Evolutionary conservation across 2,888 invertebrate genomes (phyloP).

Genomic region (Allophyes oxyacanthae): DNA sequence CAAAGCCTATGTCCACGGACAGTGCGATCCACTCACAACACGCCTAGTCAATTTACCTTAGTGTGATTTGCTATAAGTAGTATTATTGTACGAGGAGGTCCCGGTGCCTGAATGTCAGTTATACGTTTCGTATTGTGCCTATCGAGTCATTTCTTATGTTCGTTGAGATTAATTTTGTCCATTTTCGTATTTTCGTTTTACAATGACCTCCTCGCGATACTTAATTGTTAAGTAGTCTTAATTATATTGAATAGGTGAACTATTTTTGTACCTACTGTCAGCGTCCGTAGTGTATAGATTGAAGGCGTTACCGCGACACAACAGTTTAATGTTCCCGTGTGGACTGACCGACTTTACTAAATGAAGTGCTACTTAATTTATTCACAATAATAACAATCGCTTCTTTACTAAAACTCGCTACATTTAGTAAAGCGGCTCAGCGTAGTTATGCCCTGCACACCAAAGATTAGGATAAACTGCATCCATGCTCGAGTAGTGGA

Average conservation of each 20-base stretch:
- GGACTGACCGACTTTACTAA: constrained; percentile 69
- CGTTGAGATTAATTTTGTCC: constrained; percentile 56
- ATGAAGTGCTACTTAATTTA: constrained; percentile 61
- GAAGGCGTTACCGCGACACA: constrained; percentile 84
- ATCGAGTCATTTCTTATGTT: constrained; percentile 55
- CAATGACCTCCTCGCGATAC: constrained; percentile 81
- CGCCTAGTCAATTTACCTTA: constrained; percentile 90
- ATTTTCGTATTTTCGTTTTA: constrained; percentile 57
- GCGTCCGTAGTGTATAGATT: constrained; percentile 83
- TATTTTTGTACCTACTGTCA: constrained; percentile 88
- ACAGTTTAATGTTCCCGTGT: constrained; percentile 70
- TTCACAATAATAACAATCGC: constrained; percentile 51
- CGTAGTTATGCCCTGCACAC: constrained; percentile 83
- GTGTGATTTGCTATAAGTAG: constrained; percentile 89
- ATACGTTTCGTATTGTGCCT: constrained; percentile 63
- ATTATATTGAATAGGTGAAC: constrained; percentile 88
- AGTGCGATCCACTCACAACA: constrained; percentile 82
- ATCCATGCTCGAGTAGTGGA: constrained; percentile 73
- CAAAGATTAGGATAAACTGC: constrained; percentile 86
- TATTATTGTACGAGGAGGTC: constrained; percentile 77
- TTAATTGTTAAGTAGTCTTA: constrained; percentile 88
- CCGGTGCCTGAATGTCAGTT: constrained; percentile 54
- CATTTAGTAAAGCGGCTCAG: constrained; percentile 67
- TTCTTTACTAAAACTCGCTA: constrained; percentile 37
- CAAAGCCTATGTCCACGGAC: constrained; percentile 51